Base-by-base conservation (phyloP, 2,113 vertebrate species). In the Pollachius pollachius region DNA sequence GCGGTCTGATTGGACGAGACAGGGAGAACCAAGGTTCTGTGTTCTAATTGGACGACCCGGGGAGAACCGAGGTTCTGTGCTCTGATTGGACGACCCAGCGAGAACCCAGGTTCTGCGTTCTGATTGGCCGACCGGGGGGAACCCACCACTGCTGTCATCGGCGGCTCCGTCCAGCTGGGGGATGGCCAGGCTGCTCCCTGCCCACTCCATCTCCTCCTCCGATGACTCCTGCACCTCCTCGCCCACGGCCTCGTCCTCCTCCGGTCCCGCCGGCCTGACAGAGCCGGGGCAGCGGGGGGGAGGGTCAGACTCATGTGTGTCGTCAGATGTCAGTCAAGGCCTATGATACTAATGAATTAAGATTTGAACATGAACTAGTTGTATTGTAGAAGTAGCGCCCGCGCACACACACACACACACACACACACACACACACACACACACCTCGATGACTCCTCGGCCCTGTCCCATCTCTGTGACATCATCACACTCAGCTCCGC, bases 111-210 rank as follows among this genome's bases (percentile, higher is more conserved):
- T 13, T 48, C 41, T 48, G 41, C 12, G 41, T 2, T 48, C 11
- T 48, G 12, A 9, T 12, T 9, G 12, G 12, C 8, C 41, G 2
- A 13, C 41, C 1, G 3, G 52, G 52, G 21, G 15, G 2, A 41
- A 80, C 89, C 93, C 92, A 98, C 97, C 97, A 79, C 95, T 95
- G 81, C 94, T 98, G 88, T 99, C 97, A 77, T 99, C 97, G 62
- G 97, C 97, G 60, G 97, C 97, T 65, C 97, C 97, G 81, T 99
- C 97, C 73, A 99, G 90, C 88, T 99, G 97, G 80, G 96, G 95
- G 92, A 99, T 99, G 88, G 95, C 96, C 82, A 98, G 90, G 84
- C 92, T 94, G 63, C 91, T 94, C 89, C 91, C 90, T 27, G 89
- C 95, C 96, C 96, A 98, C 52, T 97, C 96, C 94, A 96, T 95